These are phyloP conservation scores for Nothocercus nigrocapillus DNA, from an alignment of 2,113 vertebrate species.

Conservation along the genomic window DNA sequence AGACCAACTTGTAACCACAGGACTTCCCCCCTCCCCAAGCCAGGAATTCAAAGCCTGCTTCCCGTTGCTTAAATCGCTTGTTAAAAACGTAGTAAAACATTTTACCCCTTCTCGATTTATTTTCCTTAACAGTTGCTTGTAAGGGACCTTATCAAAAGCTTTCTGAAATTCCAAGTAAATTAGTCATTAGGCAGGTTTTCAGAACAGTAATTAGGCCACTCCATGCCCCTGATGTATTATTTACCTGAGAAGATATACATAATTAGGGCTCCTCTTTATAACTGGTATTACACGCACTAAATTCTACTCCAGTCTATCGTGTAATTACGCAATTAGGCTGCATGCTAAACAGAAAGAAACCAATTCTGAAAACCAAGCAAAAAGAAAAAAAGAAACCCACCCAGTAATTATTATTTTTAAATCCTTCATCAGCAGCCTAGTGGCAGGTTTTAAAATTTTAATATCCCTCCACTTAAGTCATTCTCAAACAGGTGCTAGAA, in stretches of 20 bases:
- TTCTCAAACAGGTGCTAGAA: slow-evolving; percentile 21
- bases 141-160: slow-evolving; percentile 62
- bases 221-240: slow-evolving; percentile 63
- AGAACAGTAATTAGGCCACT: slow-evolving; percentile 58
- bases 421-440: slow-evolving; percentile 42
- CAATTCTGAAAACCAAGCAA: slow-evolving; percentile 48
- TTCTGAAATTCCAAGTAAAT: slow-evolving; percentile 61
- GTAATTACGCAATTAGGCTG: slow-evolving; percentile 69
- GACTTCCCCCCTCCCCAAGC: neutral
- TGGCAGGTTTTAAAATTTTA: slow-evolving; percentile 23
- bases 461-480: slow-evolving; percentile 16
- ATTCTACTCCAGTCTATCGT: slow-evolving; percentile 70
- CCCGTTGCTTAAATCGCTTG: neutral
- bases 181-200: slow-evolving; percentile 68
- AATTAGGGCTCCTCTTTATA: slow-evolving; percentile 72
- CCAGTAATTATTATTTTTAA: slow-evolving; percentile 39
- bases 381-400: neutral
- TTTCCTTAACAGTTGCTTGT: slow-evolving; percentile 60
- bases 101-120: slow-evolving; percentile 38
- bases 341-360: slow-evolving; percentile 52
- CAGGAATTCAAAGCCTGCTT: neutral
- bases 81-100: slow-evolving; percentile 28
- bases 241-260: slow-evolving; percentile 72
- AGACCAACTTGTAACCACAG: neutral
- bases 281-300: slow-evolving; percentile 64